Evolutionary conservation across 2,113 vertebrate species (phyloP), one percentile per base, ranked within the genome.

Genomic region (Mormoops blainvillei): DNA sequence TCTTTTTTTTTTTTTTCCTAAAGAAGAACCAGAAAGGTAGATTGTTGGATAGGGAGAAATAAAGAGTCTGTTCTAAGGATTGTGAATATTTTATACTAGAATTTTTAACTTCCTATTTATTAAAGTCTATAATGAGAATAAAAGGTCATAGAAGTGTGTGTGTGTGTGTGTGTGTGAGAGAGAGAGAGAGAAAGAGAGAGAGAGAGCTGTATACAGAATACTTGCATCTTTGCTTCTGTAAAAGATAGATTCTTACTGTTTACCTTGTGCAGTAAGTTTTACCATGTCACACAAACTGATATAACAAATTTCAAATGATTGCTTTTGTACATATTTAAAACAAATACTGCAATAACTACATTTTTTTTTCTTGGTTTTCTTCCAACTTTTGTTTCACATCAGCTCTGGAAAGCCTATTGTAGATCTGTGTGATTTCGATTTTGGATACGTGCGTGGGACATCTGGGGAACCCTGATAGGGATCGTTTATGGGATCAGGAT

Each of bases 21-120:
- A 68, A 67, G 74, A 88, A 58, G 7, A 61, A 24, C 45, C 41
- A 84, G n/a, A 85, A 95, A 36, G 58, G n/a, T 33, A 87, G 5
- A 12, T 28, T 43, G 12, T n/a, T 70, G 70, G 5, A 26, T 41
- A n/a, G 13, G n/a, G 14, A 45, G 52, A 74, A 90, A 74, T 54
- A 89, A 91, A 41, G 61, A 78, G 11, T 4, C 41, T 73, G 1
- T 94, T 80, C 28, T 90, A 81, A 68, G n/a, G 56, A 82, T 11
- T 41, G 18, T 71, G 38, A 73, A 84, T 61, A 82, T 77, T 88
- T 68, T 78, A 56, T 73, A 36, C 52, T 95, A n/a, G 18, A 45
- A 90, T 77, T 45, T 87, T 92, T 71, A 90, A 19, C 9, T 90
- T 94, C 74, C 20, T 86, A 58, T 87, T 89, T 92, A 91, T 90